Evolutionary conservation across 2,888 invertebrate species (phyloP).

Genomic region (Aproaerema taeniolella): DNA sequence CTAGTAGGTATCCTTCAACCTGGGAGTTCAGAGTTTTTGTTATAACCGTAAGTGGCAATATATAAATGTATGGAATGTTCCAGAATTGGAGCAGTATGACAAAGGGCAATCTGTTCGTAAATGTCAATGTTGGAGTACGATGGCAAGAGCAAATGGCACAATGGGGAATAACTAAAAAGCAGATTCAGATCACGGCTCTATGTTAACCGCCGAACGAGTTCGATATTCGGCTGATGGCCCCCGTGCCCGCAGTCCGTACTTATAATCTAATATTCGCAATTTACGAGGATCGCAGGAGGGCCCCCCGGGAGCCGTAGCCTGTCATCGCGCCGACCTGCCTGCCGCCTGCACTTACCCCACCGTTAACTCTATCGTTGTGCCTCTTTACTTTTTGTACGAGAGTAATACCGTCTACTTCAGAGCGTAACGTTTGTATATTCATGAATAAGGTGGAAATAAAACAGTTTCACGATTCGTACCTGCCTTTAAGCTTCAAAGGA

Average conservation of each 20-base stretch:
- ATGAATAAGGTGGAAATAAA: constrained; percentile 8
- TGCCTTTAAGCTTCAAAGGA: constrained; percentile 8
- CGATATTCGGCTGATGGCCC: constrained; percentile 67
- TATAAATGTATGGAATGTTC: too few relatives aligned
- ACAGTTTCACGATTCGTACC: constrained; percentile 5
- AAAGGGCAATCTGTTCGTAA: constrained; percentile 10
- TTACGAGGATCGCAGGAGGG: constrained; percentile 69
- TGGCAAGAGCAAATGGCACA: constrained; percentile 34
- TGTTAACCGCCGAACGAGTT: constrained; percentile 60
- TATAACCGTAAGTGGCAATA: too few relatives aligned
- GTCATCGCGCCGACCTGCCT: constrained; percentile 66
- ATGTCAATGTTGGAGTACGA: constrained; percentile 12
- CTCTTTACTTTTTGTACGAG: constrained; percentile 42
- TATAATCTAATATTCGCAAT: constrained; percentile 77
- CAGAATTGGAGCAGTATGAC: too few relatives aligned
- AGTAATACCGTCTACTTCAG: constrained; percentile 31
- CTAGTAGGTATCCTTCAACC: too few relatives aligned
- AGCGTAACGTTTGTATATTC: constrained; percentile 10
- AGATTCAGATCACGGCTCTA: constrained; percentile 66
- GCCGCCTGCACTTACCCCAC: constrained; percentile 59
- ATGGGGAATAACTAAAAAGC: constrained; percentile 45
- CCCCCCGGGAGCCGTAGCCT: constrained; percentile 66
- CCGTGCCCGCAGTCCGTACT: constrained; percentile 63
- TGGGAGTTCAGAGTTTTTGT: too few relatives aligned
- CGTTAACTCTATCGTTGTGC: constrained; percentile 51